Evolutionary conservation across 2,797 vertebrate genomes (phyloP).

Genomic region (Malurus splendens): DNA sequence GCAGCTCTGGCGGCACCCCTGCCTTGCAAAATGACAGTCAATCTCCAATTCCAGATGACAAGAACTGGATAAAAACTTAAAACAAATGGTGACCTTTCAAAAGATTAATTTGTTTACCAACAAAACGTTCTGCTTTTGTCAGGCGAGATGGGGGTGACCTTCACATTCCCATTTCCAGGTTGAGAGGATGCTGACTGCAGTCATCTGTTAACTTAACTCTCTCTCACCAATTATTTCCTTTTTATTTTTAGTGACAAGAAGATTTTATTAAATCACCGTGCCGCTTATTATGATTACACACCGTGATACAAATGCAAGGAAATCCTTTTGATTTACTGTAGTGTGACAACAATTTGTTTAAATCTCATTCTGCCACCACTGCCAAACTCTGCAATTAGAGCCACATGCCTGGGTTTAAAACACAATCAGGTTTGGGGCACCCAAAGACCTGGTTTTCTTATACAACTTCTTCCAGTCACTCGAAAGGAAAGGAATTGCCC

Average conservation of each 20-base stretch:
- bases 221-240: constrained; percentile 79
- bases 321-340: constrained; percentile 69
- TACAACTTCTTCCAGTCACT: constrained; percentile 23
- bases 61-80: constrained; percentile 82
- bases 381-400: constrained; percentile 67
- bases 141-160: constrained; percentile 87
- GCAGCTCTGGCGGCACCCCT: constrained; percentile 78
- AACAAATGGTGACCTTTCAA: constrained; percentile 96
- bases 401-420: constrained; percentile 48
- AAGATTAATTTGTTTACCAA: constrained; percentile 96
- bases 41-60: constrained; percentile 84
- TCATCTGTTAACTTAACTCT: constrained; percentile 81
- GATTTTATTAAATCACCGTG: constrained; percentile 68
- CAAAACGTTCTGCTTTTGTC: constrained; percentile 82
- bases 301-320: constrained; percentile 57
- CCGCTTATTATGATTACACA: constrained; percentile 67
- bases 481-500: constrained; percentile 42
- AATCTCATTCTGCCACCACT: constrained; percentile 70
- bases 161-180: constrained; percentile 78
- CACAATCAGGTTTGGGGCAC: constrained; percentile 15
- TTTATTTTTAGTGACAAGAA: constrained; percentile 70
- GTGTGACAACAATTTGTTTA: constrained; percentile 70
- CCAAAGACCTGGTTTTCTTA: neutral
- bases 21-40: constrained; percentile 83
- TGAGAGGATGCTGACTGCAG: constrained; percentile 79